A percentile compares a stretch with the other conserved stretches of the same genome.
These are phyloP conservation scores for Perizoma flavofasciatum DNA, from an alignment of 2,888 invertebrate species.

Conservation along the genomic window DNA sequence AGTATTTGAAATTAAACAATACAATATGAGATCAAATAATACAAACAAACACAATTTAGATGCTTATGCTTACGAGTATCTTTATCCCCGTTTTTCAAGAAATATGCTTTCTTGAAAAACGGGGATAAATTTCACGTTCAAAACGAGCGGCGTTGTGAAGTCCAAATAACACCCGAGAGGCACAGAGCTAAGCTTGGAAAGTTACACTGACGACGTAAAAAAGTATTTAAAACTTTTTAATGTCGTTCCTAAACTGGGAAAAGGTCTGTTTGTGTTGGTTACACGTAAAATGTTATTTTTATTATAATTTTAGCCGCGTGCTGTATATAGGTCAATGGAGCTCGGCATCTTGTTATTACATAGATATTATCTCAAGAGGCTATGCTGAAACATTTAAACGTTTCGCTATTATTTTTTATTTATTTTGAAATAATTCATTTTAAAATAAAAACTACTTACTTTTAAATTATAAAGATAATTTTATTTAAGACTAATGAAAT, in stretches of 20 bases:
- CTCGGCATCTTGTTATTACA: slow-evolving; percentile 31
- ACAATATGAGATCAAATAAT: slow-evolving; percentile 8
- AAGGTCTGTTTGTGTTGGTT: slow-evolving; percentile 52
- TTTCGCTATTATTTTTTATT: not conserved
- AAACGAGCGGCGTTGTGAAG: slow-evolving; percentile 42
- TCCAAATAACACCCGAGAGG: slow-evolving; percentile 50
- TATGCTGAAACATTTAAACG: slow-evolving; percentile 1
- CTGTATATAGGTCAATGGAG: slow-evolving; percentile 37
- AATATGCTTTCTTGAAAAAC: too few relatives aligned
- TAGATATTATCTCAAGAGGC: slow-evolving; percentile 32
- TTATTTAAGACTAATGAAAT: too few relatives aligned
- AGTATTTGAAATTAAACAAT: too few relatives aligned
- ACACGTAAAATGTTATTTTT: slow-evolving; percentile 45
- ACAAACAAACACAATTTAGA: slow-evolving; percentile 28
- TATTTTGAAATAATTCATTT: not conserved
- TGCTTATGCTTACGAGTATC: too few relatives aligned
- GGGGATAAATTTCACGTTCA: slow-evolving; percentile 44
- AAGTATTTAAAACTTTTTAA: slow-evolving; percentile 62
- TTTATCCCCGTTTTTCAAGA: slow-evolving; percentile 38
- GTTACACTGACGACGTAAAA: slow-evolving; percentile 61
- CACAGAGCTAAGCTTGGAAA: slow-evolving; percentile 54
- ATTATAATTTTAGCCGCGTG: slow-evolving; percentile 34
- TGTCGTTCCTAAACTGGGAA: slow-evolving; percentile 49
- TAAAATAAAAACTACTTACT: too few relatives aligned
- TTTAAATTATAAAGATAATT: too few relatives aligned